Base-by-base conservation (phyloP, 2,113 vertebrate species). In the Callithrix jacchus region DNA sequence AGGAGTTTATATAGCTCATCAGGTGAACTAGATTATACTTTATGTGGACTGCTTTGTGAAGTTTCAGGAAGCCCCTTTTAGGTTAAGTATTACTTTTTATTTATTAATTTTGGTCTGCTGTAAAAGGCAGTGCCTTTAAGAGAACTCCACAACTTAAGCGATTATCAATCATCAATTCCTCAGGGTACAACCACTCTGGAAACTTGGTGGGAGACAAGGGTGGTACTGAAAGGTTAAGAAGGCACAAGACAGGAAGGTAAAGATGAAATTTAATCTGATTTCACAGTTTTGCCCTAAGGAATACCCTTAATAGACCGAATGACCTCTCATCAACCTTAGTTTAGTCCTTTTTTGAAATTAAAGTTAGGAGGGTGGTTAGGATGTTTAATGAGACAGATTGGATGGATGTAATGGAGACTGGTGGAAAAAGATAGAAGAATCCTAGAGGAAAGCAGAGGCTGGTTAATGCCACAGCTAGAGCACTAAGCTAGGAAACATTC, bases 341-440 rank as follows among this genome's bases (percentile, higher is more conserved):
- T 35, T 76, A 68, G 37, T 89, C 64, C 58, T 95, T 32, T 64
- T 95, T n/a, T 16, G 64, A 45, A 94, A 37, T 73, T 64, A 52
- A 77, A 68, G 17, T 71, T 94, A 93, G 77, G 84, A 96, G 17
- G 4, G 64, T 87, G 18, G 9, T 68, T 96, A 66, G 71, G 40
- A 91, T 68, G 18, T 96, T 81, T 82, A 85, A 54, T 73, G 95
- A 91, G 83, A 82, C 23, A 88, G 71, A 79, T 13, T 94, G 49
- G 23, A 42, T 94, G 23, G 80, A 80, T 84, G 20, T 83, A 20
- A 37, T 89, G 17, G 52, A 73, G 77, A 88, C n/a, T 86, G 89
- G 58, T 61, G 42, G 88, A 86, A 27, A 54, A 95, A 89, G 58
- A 37, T 5, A 58, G 89, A 79, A 93, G 40, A 47, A 77, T 86